A percentile compares a stretch with the other conserved stretches of the same genome.
Conservation (phyloP, 2,888 invertebrate species). For the Harpagoxenus sublaevis region DNA sequence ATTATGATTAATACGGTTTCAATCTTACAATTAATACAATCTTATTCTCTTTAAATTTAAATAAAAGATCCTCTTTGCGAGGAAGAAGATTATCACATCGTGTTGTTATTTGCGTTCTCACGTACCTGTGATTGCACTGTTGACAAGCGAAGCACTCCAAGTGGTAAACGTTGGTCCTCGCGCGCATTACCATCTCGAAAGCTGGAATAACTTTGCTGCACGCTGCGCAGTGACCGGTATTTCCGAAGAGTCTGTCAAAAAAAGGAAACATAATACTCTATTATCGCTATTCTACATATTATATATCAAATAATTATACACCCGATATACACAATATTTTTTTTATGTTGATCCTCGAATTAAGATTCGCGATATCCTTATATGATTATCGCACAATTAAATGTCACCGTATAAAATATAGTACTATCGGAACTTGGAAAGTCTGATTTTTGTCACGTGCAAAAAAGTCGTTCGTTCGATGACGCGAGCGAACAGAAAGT, state of each 20-base stretch:
- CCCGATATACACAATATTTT: not conserved
- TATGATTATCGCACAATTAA: not conserved
- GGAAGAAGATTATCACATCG: not conserved
- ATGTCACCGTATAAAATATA: not conserved
- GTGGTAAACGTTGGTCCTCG: constrained; percentile 96
- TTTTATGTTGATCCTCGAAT: not conserved
- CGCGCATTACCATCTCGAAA: constrained; percentile 98
- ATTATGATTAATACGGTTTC: not conserved
- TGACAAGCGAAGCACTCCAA: constrained; percentile 98
- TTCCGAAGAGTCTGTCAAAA: constrained; percentile 93
- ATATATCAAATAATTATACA: not conserved
- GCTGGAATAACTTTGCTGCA: constrained; percentile 97
- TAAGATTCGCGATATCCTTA: not conserved
- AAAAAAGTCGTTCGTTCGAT: constrained; percentile 15
- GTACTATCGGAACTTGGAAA: not conserved
- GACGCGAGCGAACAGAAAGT: constrained; percentile 30
- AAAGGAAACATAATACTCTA: not conserved
- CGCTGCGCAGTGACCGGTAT: constrained; percentile 96
- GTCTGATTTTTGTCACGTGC: not conserved
- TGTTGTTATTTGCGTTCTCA: constrained; percentile 31
- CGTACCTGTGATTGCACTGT: constrained; percentile 97
- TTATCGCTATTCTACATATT: not conserved
- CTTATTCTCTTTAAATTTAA: not conserved
- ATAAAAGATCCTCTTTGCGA: not conserved
- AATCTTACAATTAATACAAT: not conserved